Conservation (phyloP, 2,888 invertebrate species). For the Vesta saturnalis region DNA sequence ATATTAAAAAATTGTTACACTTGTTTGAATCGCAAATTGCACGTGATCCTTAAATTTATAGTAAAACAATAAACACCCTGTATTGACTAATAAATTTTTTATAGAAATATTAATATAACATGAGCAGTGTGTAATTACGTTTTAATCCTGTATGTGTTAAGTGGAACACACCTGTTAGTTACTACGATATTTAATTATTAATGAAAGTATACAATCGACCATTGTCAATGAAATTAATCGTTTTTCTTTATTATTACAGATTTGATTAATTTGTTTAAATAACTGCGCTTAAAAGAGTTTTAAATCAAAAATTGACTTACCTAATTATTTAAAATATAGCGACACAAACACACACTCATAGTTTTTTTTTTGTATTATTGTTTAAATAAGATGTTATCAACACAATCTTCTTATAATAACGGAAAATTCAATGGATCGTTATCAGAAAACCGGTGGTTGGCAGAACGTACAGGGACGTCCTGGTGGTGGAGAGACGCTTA, state of each 20-base stretch:
- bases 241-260: too few species aligned
- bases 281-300: too few species aligned
- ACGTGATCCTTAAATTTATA: too few species aligned
- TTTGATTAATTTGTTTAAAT: too few species aligned
- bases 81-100: not conserved
- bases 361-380: not conserved
- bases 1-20: too few species aligned
- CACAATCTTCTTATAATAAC: slow-evolving; percentile 21
- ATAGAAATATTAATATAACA: not conserved
- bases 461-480: slow-evolving; percentile 33
- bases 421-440: slow-evolving; percentile 34
- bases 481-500: slow-evolving; percentile 33
- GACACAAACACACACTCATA: not conserved
- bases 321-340: not conserved
- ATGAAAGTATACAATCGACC: not conserved
- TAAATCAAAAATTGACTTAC: not conserved
- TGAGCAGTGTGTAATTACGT: not conserved
- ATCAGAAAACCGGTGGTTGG: slow-evolving; percentile 34
- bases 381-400: not conserved
- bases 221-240: not conserved
- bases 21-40: too few species aligned
- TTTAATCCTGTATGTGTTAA: not conserved
- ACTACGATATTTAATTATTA: not conserved
- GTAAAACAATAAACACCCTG: not conserved
- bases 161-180: not conserved